Evolutionary conservation across 1,140 invertebrate genomes (phyloP).

Genomic region (Leptonema lineaticorne): DNA sequence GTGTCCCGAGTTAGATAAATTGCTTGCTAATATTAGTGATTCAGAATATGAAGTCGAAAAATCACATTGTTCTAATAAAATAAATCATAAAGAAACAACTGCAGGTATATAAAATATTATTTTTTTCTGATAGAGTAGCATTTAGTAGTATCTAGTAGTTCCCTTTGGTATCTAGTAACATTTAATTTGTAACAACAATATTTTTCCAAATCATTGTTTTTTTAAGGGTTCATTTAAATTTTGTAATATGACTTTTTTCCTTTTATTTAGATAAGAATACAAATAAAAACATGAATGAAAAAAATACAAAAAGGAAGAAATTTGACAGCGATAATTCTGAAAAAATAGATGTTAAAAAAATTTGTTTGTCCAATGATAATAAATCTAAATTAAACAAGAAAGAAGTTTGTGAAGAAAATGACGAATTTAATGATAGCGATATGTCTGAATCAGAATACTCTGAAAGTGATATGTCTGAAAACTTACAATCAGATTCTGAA

Average conservation of each 20-base stretch:
- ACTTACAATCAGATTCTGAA: constrained; percentile 36
- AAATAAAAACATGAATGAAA: neutral
- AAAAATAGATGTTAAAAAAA: neutral
- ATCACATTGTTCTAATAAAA: neutral
- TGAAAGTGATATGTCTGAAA: constrained; percentile 37
- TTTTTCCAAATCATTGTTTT: no score
- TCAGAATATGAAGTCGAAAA: constrained; percentile 27
- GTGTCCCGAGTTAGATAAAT: constrained; percentile 35
- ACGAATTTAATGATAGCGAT: constrained; percentile 43
- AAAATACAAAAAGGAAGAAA: neutral
- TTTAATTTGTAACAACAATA: no score
- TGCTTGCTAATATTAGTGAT: constrained; percentile 35
- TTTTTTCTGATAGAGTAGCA: neutral
- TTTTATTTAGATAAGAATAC: neutral
- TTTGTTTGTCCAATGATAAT: neutral
- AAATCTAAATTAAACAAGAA: neutral
- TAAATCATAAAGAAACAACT: neutral
- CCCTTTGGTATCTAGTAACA: no score
- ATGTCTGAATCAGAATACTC: constrained; percentile 35
- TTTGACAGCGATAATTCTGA: neutral
- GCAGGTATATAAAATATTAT: neutral
- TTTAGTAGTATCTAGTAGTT: neutral
- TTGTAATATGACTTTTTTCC: no score
- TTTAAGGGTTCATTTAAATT: no score
- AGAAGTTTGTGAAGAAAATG: neutral